Base-by-base conservation (phyloP, 2,113 vertebrate species). In the Trichechus manatus region DNA sequence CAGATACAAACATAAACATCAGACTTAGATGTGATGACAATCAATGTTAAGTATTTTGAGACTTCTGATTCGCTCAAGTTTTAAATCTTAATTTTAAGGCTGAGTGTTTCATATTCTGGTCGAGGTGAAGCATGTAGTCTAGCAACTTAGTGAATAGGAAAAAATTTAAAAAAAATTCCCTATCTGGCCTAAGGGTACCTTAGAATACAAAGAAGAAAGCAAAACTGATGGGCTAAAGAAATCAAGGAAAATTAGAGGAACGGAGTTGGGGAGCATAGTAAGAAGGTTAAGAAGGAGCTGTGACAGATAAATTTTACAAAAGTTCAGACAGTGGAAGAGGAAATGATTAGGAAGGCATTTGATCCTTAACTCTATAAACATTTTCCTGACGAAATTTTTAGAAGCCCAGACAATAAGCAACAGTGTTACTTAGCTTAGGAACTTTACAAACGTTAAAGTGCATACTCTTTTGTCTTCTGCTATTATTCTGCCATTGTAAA, bases 371-470 rank as follows among this genome's bases (percentile, higher is more conserved):
- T 31, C 64, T 27, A 42, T 36, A 70, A 31, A 90, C 33, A 42
- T 80, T 70, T 92, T 78, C 59, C 68, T 56, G 13, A 87, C 63
- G 9, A 42, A 23, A 96, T 59, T 91, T 53, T 14, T 3, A 20
- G 7, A 88, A 92, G 23, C 61, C 1, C 25, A 84, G 47, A 14
- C 27, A 83, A 9, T 33, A n/a, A 91, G 17, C 64, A 8, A 15
- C 23, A 42, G 10, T 87, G 66, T 66, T 88, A 44, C n/a, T 86
- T 77, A 42, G 17, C 13, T 77, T 70, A 50, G 80, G 91, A 87
- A 47, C 3, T 84, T 84, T 23, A 68, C 19, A 68, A 91, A 66
- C 82, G 66, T 89, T 89, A 83, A 96, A 89, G 64, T 64, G 11
- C 29, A 47, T 44, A 33, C 0, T 50, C n/a, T n/a, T 42, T 19